Base-by-base conservation (phyloP, 2,888 invertebrate species). In the Pristionchus maxplancki region DNA sequence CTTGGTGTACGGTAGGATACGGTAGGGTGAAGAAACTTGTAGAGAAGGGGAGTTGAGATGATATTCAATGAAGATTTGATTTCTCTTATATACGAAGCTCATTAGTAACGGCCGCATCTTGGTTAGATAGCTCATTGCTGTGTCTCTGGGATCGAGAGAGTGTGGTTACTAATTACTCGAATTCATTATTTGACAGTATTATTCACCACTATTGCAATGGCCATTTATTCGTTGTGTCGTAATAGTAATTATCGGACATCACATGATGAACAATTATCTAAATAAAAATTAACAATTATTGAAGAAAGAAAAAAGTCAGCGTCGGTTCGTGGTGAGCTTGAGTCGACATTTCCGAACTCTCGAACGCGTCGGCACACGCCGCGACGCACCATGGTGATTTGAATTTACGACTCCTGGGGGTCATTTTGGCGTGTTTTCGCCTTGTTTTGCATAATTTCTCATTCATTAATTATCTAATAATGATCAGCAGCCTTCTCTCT, bases 1-100 rank as follows among this genome's bases (percentile, higher is more conserved):
- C n/a, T 44, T 34, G 34, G 71, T 37, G 37, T 71, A 71, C 71
- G 37, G 71, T 71, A 71, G 37, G 37, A 71, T 71, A 71, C 71
- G 37, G 64, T 64, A 64, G 62, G 24, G n/a, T 17, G 62, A 62
- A 28, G 28, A 24, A 28, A 62, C n/a, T n/a, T n/a, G n/a, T n/a
- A n/a, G n/a, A n/a, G n/a, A n/a, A n/a, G n/a, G n/a, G 62, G 62
- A 50, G 15, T 17, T 17, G 11, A 13, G 13, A 50, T 50, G 50
- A 50, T 50, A 4, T n/a, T 58, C 58, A 20, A n/a, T n/a, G 58
- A 5, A 24, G 58, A 24, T 4, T n/a, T 9, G 58, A n/a, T 6
- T 13, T 1, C 31, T 67, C 31, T 34, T 67, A 31, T 34, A 67
- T 67, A 67, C 67, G 8, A 11, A 17, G 15, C 15, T 15, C 34